phyloP scores from a whole-genome alignment of 1,140 invertebrate genomes.

The Drosophila auraria region DNA sequence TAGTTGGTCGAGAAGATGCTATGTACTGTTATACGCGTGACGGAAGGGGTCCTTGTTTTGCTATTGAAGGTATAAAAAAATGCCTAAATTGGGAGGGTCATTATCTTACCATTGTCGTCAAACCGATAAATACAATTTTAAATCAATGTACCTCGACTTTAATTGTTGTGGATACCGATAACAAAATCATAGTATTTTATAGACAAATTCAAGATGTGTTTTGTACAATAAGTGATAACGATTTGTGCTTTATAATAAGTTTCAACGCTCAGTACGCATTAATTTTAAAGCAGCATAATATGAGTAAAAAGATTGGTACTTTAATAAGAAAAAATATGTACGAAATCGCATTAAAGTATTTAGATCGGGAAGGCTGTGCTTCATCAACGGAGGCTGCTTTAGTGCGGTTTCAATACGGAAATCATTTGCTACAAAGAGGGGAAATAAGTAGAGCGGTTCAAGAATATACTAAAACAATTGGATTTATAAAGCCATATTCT shows the following conservation, averaged over 20 bases:
- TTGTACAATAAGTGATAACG: constrained; percentile 17
- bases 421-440: constrained; percentile 57
- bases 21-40: constrained; percentile 68
- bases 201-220: constrained; percentile 51
- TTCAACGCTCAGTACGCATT: constrained; percentile 19
- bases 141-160: constrained; percentile 13
- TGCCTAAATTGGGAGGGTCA: constrained; percentile 51
- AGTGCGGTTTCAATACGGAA: constrained; percentile 56
- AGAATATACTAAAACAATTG: constrained; percentile 62
- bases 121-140: constrained; percentile 1
- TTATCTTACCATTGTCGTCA: constrained; percentile 45
- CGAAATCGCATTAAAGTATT: constrained; percentile 47
- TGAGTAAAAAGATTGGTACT: constrained; percentile 26
- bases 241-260: constrained; percentile 43
- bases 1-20: constrained; percentile 64
- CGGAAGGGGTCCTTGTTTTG: constrained; percentile 65
- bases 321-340: constrained; percentile 55
- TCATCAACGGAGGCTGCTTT: constrained; percentile 20
- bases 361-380: constrained; percentile 34
- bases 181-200: constrained; percentile 64
- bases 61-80: constrained; percentile 56
- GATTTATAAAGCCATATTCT: constrained; percentile 54
- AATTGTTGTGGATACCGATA: constrained; percentile 55
- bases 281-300: constrained; percentile 38
- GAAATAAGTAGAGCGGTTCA: constrained; percentile 33